Conservation (phyloP, 2,113 vertebrate genomes). For the Vulpes ferrilata region DNA sequence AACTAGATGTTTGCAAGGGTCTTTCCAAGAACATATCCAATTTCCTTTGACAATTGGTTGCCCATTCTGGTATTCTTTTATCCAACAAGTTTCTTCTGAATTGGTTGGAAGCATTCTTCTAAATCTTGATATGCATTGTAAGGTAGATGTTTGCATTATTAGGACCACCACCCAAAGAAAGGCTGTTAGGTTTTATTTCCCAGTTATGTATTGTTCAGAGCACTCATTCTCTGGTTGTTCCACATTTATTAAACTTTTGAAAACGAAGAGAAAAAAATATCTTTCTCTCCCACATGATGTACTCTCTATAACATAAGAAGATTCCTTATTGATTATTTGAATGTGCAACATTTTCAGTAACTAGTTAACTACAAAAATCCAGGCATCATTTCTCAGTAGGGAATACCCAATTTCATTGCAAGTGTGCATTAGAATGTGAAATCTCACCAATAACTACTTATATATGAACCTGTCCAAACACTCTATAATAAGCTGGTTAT, state of each 20-base stretch:
- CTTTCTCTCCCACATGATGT: neutral
- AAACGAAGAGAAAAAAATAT: neutral
- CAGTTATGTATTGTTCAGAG: fast-evolving
- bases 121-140: neutral
- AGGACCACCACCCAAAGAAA: neutral
- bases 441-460: neutral
- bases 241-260: neutral
- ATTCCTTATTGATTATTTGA: neutral
- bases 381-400: neutral
- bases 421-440: neutral
- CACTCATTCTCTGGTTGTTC: neutral
- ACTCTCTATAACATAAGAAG: neutral
- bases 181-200: neutral
- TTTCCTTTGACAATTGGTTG: conserved; percentile 34
- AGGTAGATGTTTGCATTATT: neutral
- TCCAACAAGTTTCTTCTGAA: conserved; percentile 23
- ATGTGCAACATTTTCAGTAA: neutral
- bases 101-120: neutral
- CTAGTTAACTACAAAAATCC: neutral
- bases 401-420: neutral
- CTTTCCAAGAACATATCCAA: fast-evolving
- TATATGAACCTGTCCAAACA: conserved; percentile 46
- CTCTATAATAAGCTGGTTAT: neutral
- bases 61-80: neutral
- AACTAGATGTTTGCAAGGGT: neutral